Evolutionary conservation across 2,113 vertebrate species (phyloP), one percentile per base, ranked within the genome.

Genomic region (Dipodomys ordii): DNA sequence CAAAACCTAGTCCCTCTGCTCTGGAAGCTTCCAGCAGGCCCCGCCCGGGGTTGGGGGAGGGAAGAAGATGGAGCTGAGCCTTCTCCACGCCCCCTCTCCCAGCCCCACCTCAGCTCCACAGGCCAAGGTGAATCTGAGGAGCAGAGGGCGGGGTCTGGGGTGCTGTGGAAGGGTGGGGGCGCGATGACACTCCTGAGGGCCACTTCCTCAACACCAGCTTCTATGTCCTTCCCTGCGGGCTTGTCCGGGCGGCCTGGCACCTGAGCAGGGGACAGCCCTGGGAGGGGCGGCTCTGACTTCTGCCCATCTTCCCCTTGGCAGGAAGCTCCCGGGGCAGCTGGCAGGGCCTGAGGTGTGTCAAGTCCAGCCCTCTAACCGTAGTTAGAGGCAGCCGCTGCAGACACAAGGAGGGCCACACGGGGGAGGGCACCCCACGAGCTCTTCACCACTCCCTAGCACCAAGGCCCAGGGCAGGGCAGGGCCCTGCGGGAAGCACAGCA

Each of bases 391-490:
- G 57, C 30, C 8, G 4, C 6, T 1, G 11, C 27, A 18, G 7
- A 32, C 69, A 23, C 7, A 35, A 64, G 64, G 16, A 69, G 62
- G 67, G 13, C 53, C 35, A 15, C 64, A 15, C 46, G 16, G 23
- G 57, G 28, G 3, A 6, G 44, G 65, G 11, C 0, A 3, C 49
- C 39, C 23, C 30, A 0, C 0, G 0, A 27, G 65, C 3, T 3
- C 71, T 46, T 30, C 64, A 64, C 28, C 28, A 53, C 39, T 7
- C 39, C 65, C 72, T 62, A 93, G 95, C 95, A 95, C 96, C 81
- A 13, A 67, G 46, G 68, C 64, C 85, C 5, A 2, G 16, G 0
- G 7, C 6, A 11, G 39, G 30, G 6, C 15, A 35, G 74, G n/a
- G 30, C 6, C 18, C 78, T 23, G 0, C 0, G 3, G 39, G 64